Conservation (phyloP, 2,888 invertebrate species). For the Polymixis lichenea region DNA sequence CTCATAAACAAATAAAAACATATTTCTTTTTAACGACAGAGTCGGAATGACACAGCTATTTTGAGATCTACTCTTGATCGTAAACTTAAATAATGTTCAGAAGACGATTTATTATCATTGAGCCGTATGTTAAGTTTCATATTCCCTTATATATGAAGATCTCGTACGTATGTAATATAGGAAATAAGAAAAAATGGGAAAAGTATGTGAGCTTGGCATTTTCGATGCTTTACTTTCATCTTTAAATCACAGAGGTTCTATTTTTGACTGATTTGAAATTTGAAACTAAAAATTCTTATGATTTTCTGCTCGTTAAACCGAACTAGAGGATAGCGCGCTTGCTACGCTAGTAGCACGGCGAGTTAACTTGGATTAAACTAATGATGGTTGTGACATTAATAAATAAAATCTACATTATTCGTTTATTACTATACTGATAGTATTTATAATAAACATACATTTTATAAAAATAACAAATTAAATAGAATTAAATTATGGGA, state of each 20-base stretch:
- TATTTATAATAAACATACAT: neutral
- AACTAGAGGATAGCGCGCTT: no score
- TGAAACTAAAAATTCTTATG: no score
- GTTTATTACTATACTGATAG: neutral
- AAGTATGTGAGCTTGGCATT: neutral
- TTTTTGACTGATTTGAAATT: neutral
- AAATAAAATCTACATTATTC: neutral
- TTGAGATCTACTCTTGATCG: constrained; percentile 25
- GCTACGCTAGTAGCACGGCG: constrained; percentile 21
- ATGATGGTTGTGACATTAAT: neutral
- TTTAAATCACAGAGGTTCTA: neutral
- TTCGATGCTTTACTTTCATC: neutral
- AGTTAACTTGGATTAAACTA: neutral
- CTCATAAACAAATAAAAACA: constrained; percentile 3
- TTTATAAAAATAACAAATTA: neutral
- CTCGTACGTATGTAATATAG: neutral
- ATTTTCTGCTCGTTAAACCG: neutral
- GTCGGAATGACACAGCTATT: constrained; percentile 8
- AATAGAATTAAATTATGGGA: neutral
- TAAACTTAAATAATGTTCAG: constrained; percentile 35
- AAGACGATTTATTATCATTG: constrained; percentile 56
- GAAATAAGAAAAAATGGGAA: constrained; percentile 16
- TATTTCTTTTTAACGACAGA: neutral
- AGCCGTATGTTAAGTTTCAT: constrained; percentile 7
- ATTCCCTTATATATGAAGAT: neutral